phyloP scores from a whole-genome alignment of 2,113 vertebrate genomes.

The Motacilla alba region DNA sequence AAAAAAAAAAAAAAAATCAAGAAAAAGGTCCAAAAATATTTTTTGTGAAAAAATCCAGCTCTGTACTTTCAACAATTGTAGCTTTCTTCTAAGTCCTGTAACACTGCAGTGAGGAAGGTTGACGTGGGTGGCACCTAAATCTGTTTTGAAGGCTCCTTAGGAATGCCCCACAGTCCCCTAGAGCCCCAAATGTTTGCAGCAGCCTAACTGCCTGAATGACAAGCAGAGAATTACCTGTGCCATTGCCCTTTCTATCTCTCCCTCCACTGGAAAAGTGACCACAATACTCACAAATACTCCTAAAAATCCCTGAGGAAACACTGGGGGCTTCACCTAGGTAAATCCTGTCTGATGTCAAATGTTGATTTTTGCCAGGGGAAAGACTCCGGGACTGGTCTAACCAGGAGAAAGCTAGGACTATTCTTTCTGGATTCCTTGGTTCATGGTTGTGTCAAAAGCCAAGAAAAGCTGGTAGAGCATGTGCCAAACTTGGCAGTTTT shows the following conservation, averaged over 20 bases:
- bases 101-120: background rate
- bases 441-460: background rate
- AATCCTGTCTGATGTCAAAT: background rate
- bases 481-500: background rate
- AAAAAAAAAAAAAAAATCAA: background rate
- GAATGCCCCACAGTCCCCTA: background rate
- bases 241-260: background rate
- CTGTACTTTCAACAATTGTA: background rate
- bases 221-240: background rate
- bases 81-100: background rate
- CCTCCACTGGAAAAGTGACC: background rate
- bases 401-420: background rate
- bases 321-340: background rate
- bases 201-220: background rate
- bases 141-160: background rate
- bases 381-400: background rate
- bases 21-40: background rate
- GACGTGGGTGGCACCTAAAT: background rate
- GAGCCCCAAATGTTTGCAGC: background rate
- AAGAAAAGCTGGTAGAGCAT: background rate
- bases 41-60: background rate
- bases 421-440: background rate
- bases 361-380: background rate
- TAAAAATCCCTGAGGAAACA: background rate
- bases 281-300: background rate